Evolutionary conservation across 2,888 invertebrate genomes (phyloP).

Genomic region (Agrypnus murinus): DNA sequence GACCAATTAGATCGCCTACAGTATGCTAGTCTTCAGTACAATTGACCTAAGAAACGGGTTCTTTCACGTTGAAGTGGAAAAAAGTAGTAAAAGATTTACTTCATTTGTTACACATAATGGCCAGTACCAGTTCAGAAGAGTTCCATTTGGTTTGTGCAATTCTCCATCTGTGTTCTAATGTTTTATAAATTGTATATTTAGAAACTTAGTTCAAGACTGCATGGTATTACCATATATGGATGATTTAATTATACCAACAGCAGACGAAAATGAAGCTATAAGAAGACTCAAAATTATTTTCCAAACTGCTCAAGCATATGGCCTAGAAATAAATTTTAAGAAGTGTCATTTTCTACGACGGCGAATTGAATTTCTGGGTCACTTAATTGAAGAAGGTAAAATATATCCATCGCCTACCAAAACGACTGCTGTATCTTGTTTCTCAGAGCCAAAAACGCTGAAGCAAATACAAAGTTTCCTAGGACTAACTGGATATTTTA

Average conservation of each 20-base stretch:
- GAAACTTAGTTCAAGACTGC: slow-evolving; percentile 53
- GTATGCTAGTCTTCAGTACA: slow-evolving; percentile 59
- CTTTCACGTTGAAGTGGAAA: slow-evolving; percentile 64
- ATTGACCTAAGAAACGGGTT: slow-evolving; percentile 64
- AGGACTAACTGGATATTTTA: slow-evolving; percentile 64
- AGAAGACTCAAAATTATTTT: slow-evolving; percentile 58
- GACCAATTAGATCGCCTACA: slow-evolving; percentile 62
- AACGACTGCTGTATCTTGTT: slow-evolving; percentile 56
- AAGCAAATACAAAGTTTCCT: slow-evolving; percentile 63
- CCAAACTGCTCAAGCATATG: slow-evolving; percentile 55
- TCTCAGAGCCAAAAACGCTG: slow-evolving; percentile 57
- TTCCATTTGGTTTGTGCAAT: slow-evolving; percentile 68
- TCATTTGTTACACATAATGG: slow-evolving; percentile 66
- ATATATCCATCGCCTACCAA: slow-evolving; percentile 59
- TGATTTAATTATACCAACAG: slow-evolving; percentile 52
- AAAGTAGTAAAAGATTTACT: slow-evolving; percentile 61
- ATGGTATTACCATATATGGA: slow-evolving; percentile 46
- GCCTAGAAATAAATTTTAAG: slow-evolving; percentile 62
- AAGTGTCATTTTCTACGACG: slow-evolving; percentile 64
- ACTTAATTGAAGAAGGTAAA: slow-evolving; percentile 58
- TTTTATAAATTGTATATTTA: slow-evolving; percentile 61
- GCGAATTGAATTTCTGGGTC: slow-evolving; percentile 52
- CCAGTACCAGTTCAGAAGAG: slow-evolving; percentile 66
- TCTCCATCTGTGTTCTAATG: slow-evolving; percentile 64
- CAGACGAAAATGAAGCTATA: slow-evolving; percentile 55